Conservation (phyloP, 2,888 invertebrate species). For the Lacanobia wlatinum region DNA sequence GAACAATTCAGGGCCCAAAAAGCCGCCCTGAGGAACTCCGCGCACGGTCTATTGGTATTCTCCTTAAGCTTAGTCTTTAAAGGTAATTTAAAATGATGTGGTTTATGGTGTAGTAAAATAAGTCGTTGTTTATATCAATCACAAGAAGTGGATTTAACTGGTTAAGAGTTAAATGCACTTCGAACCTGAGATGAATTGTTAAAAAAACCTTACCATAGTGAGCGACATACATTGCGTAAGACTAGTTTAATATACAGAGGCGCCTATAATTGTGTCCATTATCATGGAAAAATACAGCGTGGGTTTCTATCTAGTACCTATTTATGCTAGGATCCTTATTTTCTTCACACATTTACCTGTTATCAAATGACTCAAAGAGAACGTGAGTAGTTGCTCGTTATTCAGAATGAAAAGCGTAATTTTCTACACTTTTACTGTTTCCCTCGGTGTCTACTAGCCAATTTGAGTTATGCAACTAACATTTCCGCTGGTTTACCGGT, state of each 20-base stretch:
- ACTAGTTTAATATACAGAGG: conserved; percentile 45
- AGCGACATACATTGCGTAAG: conserved; percentile 41
- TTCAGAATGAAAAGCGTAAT: conserved; percentile 52
- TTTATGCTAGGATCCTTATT: conserved; percentile 46
- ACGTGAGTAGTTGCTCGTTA: conserved; percentile 24
- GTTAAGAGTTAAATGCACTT: conserved; percentile 31
- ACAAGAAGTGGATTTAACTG: conserved; percentile 21
- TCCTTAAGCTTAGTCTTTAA: background rate
- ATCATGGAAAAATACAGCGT: conserved; percentile 61
- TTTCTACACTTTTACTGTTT: conserved; percentile 51
- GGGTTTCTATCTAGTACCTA: conserved; percentile 30
- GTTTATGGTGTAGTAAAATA: conserved; percentile 1
- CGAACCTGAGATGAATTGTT: conserved; percentile 37
- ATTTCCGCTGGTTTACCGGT: conserved; percentile 36
- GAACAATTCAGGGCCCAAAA: conserved; percentile 9
- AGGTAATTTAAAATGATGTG: conserved; percentile 8
- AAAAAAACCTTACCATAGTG: conserved; percentile 16
- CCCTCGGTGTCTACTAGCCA: conserved; percentile 26
- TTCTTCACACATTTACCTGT: conserved; percentile 59
- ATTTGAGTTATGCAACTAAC: conserved; percentile 48
- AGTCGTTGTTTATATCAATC: conserved; percentile 6
- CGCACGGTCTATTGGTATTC: background rate
- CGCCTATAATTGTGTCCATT: conserved; percentile 51
- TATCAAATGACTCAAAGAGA: conserved; percentile 57
- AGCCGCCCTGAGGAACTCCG: conserved; percentile 21